Evolutionary conservation across 2,797 vertebrate genomes (phyloP).

Genomic region (Sebastes trivittatus): DNA sequence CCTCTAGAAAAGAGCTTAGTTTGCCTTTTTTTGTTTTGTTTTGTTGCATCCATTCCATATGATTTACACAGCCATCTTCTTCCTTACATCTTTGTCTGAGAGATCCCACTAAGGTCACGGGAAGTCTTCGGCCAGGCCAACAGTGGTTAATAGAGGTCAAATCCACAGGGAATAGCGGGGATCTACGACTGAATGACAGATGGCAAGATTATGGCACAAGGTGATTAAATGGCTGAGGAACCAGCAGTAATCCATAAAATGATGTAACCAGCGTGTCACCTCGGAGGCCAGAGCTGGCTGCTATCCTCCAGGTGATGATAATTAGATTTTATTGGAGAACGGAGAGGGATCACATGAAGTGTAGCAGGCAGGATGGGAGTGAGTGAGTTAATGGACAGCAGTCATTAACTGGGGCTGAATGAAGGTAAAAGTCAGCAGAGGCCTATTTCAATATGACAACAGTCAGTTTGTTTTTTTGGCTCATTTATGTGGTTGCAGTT

Average conservation of each 20-base stretch:
- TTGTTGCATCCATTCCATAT: neutral
- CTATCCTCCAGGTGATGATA: conserved; percentile 46
- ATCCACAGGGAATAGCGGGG: conserved; percentile 37
- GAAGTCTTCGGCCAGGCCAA: conserved; percentile 7
- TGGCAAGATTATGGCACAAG: conserved; percentile 48
- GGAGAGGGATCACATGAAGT: conserved; percentile 26
- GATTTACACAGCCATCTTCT: neutral
- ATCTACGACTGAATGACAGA: conserved; percentile 56
- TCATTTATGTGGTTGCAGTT: neutral
- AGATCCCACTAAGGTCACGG: conserved; percentile 39
- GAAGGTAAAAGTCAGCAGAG: neutral
- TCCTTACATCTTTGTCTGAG: conserved; percentile 16
- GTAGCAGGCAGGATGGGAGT: neutral
- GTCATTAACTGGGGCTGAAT: conserved; percentile 22
- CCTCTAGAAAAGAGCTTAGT: neutral
- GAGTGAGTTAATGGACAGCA: conserved; percentile 28
- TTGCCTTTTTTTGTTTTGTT: neutral
- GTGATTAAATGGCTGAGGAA: conserved; percentile 57
- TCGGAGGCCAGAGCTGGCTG: conserved; percentile 29
- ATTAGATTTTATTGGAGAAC: conserved; percentile 63
- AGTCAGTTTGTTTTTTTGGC: neutral
- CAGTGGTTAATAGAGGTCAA: conserved; percentile 54
- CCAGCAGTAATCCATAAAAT: conserved; percentile 65
- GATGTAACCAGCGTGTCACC: conserved; percentile 60
- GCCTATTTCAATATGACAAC: neutral